phyloP scores from a whole-genome alignment of 2,888 invertebrate species.

The Embidobia sp. region DNA sequence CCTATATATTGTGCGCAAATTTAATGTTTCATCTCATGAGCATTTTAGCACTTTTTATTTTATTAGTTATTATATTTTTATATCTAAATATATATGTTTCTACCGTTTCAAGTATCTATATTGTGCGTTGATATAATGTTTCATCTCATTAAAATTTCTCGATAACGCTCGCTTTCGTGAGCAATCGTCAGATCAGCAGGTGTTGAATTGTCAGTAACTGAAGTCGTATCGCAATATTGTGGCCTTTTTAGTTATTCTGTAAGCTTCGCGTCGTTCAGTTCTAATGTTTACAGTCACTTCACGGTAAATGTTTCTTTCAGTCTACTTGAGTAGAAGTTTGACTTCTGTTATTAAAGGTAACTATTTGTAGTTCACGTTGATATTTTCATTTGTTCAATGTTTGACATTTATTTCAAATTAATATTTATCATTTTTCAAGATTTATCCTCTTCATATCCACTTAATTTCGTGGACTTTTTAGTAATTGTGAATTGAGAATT shows the following conservation, averaged over 20 bases:
- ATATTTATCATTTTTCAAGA: no score
- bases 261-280: conserved; percentile 49
- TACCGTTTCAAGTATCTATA: no score
- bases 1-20: no score
- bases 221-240: conserved; percentile 38
- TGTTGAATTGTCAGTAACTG: conserved; percentile 33
- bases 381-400: no score
- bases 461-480: no score
- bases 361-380: not conserved
- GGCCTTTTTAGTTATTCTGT: conserved; percentile 53
- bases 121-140: conserved; percentile 7
- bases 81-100: no score
- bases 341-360: not conserved
- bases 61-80: no score
- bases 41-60: no score
- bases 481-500: no score
- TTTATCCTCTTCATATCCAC: no score
- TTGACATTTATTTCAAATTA: no score
- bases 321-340: conserved; percentile 1
- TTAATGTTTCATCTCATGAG: no score
- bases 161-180: conserved; percentile 42
- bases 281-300: conserved; percentile 43
- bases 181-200: conserved; percentile 38
- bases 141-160: conserved; percentile 31
- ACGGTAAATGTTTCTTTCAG: conserved; percentile 20